A percentile compares a stretch with the other conserved stretches of the same genome.
Conservation (phyloP, 2,113 vertebrate species). For the Bungarus multicinctus region DNA sequence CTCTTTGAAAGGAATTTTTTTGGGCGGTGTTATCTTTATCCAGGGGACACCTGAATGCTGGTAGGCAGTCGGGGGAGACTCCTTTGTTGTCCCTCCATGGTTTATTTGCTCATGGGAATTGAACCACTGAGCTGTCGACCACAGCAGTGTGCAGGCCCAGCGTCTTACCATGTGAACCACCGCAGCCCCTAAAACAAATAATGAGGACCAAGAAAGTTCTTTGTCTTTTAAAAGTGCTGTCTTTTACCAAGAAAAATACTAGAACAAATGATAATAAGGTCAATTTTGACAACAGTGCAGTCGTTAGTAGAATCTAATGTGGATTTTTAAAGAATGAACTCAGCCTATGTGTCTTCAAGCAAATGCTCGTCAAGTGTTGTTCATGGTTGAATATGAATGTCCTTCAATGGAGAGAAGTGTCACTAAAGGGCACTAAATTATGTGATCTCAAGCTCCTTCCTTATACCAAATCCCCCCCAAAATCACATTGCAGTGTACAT, state of each 20-base stretch:
- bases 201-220: background rate
- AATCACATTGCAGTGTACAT: background rate
- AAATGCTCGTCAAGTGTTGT: background rate
- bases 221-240: too few relatives aligned
- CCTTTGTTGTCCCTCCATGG: too few relatives aligned
- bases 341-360: background rate
- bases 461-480: background rate
- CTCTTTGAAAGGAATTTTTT: too few relatives aligned
- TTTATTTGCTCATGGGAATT: too few relatives aligned
- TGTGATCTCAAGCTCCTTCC: background rate
- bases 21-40: too few relatives aligned
- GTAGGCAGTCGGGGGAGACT: too few relatives aligned
- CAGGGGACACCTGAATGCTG: too few relatives aligned
- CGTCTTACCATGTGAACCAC: too few relatives aligned
- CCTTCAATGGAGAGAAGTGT: background rate
- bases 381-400: background rate
- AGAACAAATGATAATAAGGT: background rate
- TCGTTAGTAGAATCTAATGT: background rate
- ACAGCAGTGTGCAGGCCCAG: too few relatives aligned
- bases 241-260: background rate
- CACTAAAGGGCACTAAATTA: background rate
- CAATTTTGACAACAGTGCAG: background rate
- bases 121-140: too few relatives aligned
- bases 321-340: background rate
- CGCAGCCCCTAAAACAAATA: background rate